Conservation (phyloP, 2,113 vertebrate species). For the Mirounga angustirostris region DNA sequence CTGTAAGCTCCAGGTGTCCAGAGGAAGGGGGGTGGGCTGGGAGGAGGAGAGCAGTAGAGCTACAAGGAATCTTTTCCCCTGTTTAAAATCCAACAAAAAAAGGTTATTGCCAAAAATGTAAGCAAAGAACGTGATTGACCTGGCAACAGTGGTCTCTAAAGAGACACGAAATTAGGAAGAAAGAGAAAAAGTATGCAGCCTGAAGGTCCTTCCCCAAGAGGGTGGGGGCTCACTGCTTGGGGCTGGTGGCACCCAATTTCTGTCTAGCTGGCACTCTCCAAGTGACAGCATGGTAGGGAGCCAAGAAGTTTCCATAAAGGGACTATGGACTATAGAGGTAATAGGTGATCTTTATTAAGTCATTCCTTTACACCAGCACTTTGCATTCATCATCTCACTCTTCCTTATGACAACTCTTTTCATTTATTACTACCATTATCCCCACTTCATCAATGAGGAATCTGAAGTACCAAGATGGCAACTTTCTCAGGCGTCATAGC, state of each 20-base stretch:
- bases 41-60: neutral
- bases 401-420: neutral
- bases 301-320: neutral
- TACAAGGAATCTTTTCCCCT: neutral
- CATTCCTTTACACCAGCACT: neutral
- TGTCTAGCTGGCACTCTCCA: neutral
- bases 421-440: neutral
- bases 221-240: neutral
- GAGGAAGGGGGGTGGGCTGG: neutral
- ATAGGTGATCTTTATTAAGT: neutral
- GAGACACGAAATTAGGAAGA: neutral
- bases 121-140: neutral
- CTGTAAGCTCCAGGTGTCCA: constrained; percentile 66
- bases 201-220: neutral
- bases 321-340: neutral
- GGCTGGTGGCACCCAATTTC: neutral
- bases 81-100: neutral
- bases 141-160: neutral
- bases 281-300: neutral
- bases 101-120: neutral
- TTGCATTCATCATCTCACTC: neutral
- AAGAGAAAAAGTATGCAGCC: neutral
- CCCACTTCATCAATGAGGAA: neutral
- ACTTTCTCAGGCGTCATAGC: neutral
- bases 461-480: neutral